phyloP scores from a whole-genome alignment of 1,140 invertebrate genomes.

The Drosophila albomicans region DNA sequence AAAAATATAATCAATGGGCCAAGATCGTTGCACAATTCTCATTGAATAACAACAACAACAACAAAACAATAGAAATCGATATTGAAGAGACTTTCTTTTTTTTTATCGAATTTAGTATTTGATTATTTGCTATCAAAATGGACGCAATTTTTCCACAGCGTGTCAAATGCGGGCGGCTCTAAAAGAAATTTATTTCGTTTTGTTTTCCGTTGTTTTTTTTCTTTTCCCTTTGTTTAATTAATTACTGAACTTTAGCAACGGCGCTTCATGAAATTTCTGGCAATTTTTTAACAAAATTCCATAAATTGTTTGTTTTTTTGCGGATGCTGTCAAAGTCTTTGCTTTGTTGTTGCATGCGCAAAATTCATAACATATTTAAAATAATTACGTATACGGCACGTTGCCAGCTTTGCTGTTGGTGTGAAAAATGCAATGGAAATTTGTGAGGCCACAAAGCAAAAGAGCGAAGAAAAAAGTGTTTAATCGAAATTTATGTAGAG shows the following conservation, averaged over 20 bases:
- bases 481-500: conserved; percentile 6
- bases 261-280: conserved; percentile 19
- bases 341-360: background rate
- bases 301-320: conserved; percentile 13
- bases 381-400: conserved; percentile 21
- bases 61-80: conserved; percentile 15
- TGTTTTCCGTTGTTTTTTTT: conserved; percentile 2
- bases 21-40: conserved; percentile 38
- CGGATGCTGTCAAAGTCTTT: conserved; percentile 7
- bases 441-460: background rate
- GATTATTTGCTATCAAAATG: conserved; percentile 31
- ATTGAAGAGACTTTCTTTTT: conserved; percentile 36
- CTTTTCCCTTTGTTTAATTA: conserved; percentile 37
- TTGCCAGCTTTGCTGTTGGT: background rate
- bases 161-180: background rate
- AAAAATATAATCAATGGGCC: conserved; percentile 15
- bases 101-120: conserved; percentile 22
- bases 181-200: conserved; percentile 9
- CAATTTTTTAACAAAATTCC: conserved; percentile 29
- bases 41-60: conserved; percentile 3
- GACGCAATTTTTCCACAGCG: conserved; percentile 30
- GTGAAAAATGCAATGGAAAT: conserved; percentile 22
- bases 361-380: conserved; percentile 24
- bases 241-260: conserved; percentile 31
- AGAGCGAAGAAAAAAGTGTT: conserved; percentile 6